Evolutionary conservation across 2,888 invertebrate species (phyloP), one percentile per base, ranked within the genome.

Genomic region (Athetis lepigone): DNA sequence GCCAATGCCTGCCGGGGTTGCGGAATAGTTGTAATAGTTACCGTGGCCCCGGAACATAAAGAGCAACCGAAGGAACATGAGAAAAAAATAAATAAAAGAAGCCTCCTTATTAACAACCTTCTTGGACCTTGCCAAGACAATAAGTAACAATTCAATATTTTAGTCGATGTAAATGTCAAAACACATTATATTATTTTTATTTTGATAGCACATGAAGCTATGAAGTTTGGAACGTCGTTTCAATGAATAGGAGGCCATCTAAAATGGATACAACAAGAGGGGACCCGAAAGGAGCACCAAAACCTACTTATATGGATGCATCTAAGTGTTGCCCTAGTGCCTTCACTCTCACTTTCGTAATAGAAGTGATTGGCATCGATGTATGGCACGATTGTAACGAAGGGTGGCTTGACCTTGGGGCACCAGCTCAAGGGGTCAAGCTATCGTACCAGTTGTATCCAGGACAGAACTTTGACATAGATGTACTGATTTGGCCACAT

Each of bases 401-500:
- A 42, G 93, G 90, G 1, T 88, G 86, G 88, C 13, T 91, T 19
- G 89, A 92, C 23, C 85, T 63, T n/a, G 63, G 42, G 8, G 36
- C n/a, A 1, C 2, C 23, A 63, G 23, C 2, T 36, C 88, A 92
- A 46, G 92, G 89, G 0, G 62, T 91, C 23, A 92, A 88, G 70
- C 65, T 94, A 42, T 89, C 91, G 23, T 94, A 94, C 63, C 85
- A 86, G 11, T 70, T 94, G 46, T 91, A 90, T 70, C 87, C 89
- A 13, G 92, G 91, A 2, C 86, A 89, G 45, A 77, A 16, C 18
- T 93, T 79, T 64, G 92, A 92, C 8, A 39, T 93, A 19, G 92
- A 94, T 65, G 77, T 94, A 37, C 69, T 88, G 29, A 88, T 94
- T 50, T 94, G 93, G 92, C 92, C 93, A 7, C 90, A 93, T 70